Evolutionary conservation across 2,888 invertebrate species (phyloP).

Genomic region (Tribolium freemani): DNA sequence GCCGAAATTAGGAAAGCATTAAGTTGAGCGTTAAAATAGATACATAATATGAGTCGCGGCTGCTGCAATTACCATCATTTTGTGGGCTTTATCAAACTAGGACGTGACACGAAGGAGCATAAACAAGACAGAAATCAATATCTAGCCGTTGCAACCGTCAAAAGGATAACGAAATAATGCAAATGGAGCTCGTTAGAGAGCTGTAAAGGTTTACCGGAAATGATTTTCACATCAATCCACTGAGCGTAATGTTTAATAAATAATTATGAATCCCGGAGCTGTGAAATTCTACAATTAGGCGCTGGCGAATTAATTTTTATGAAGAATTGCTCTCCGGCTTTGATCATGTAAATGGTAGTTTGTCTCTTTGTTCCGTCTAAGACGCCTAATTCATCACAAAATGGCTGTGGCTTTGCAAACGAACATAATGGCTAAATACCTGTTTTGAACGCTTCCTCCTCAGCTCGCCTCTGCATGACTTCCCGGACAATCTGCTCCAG

Average conservation of each 20-base stretch:
- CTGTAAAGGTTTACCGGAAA: neutral
- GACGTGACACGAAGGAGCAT: neutral
- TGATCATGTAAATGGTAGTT: constrained; percentile 4
- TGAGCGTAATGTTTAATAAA: neutral
- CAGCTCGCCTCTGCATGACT: constrained; percentile 75
- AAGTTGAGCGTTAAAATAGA: constrained; percentile 2
- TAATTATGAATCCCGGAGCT: neutral
- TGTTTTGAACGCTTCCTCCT: constrained; percentile 70
- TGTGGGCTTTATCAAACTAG: neutral
- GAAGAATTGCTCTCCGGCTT: neutral
- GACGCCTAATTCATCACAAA: neutral
- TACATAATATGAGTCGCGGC: neutral
- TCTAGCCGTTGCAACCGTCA: neutral
- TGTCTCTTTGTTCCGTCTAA: neutral
- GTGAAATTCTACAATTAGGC: too few species aligned
- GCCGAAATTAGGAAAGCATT: constrained; percentile 1
- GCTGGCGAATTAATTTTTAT: too few species aligned
- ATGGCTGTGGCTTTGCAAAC: neutral
- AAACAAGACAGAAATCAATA: constrained; percentile 1
- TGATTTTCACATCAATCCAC: neutral
- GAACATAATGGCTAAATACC: constrained; percentile 20
- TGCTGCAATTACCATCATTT: neutral
- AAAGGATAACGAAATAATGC: constrained; percentile 3
- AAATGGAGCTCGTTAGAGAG: neutral
- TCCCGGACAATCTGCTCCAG: constrained; percentile 87